A percentile compares a stretch with the other conserved stretches of the same genome.
These are phyloP conservation scores for Euphydryas editha DNA, from an alignment of 2,888 invertebrate genomes.

Conservation along the genomic window DNA sequence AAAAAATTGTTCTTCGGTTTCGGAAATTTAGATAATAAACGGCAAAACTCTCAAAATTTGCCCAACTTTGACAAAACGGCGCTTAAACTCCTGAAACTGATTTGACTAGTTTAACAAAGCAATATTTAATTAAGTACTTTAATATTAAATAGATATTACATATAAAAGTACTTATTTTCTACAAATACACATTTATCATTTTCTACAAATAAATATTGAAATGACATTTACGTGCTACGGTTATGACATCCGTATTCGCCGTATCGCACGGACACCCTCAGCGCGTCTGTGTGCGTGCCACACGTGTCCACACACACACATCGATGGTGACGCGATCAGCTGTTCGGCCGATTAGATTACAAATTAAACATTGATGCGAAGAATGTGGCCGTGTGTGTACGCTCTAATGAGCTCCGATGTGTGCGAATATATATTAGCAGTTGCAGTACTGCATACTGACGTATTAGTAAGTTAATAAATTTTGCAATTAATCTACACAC, in stretches of 20 bases:
- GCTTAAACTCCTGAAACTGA: too few species aligned
- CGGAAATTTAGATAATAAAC: too few species aligned
- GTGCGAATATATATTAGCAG: not conserved
- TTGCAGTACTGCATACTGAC: too few species aligned
- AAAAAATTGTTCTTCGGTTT: too few species aligned
- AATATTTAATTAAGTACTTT: too few species aligned
- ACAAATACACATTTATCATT: too few species aligned
- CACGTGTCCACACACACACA: constrained; percentile 2
- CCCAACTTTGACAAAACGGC: too few species aligned
- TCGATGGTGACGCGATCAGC: constrained; percentile 18
- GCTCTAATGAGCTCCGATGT: not conserved
- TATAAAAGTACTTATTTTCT: too few species aligned
- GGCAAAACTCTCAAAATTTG: too few species aligned
- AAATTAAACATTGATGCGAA: constrained; percentile 15
- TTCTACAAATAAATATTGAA: not conserved
- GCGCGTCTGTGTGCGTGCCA: not conserved
- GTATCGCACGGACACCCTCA: constrained; percentile 12
- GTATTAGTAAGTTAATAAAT: not conserved
- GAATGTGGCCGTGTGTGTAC: constrained; percentile 8
- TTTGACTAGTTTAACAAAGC: too few species aligned
- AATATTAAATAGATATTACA: too few species aligned
- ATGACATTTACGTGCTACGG: not conserved
- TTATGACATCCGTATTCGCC: constrained; percentile 6
- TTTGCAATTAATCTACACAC: too few species aligned
- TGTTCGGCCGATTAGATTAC: constrained; percentile 19